Conservation (phyloP, 2,113 vertebrate species). For the Anarrhichthys ocellatus region DNA sequence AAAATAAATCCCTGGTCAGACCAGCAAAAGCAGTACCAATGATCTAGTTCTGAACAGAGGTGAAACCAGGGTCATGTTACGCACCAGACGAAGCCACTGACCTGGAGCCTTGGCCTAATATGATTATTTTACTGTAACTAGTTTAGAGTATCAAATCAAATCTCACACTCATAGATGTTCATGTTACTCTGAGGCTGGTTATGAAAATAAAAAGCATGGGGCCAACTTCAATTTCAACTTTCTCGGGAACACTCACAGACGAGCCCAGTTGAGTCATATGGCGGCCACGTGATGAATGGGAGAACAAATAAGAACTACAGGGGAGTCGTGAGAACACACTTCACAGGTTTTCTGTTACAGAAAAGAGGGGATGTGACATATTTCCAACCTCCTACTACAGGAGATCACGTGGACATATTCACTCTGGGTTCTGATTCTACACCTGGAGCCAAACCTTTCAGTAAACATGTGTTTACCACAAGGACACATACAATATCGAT, state of each 20-base stretch:
- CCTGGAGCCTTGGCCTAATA: not conserved
- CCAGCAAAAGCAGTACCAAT: constrained; percentile 5
- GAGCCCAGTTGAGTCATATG: not conserved
- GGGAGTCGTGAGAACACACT: not conserved
- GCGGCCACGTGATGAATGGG: not conserved
- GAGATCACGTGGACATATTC: not conserved
- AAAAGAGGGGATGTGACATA: not conserved
- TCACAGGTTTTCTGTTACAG: not conserved
- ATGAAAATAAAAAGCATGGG: not conserved
- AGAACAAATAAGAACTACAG: not conserved
- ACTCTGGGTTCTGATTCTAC: not conserved
- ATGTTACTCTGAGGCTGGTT: not conserved
- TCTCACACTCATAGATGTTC: not conserved
- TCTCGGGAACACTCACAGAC: not conserved
- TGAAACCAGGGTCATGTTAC: constrained; percentile 18
- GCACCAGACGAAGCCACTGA: not conserved
- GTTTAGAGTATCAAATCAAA: constrained; percentile 23
- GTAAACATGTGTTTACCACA: not conserved
- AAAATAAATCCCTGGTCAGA: constrained; percentile 35
- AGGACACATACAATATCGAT: not conserved
- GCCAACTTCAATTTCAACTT: not conserved
- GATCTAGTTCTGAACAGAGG: constrained; percentile 1
- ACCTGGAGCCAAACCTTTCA: not conserved
- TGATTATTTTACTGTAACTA: constrained; percentile 32
- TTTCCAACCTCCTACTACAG: not conserved